These are phyloP conservation scores for Tyto alba DNA, from an alignment of 2,113 vertebrate genomes.

Conservation along the genomic window DNA sequence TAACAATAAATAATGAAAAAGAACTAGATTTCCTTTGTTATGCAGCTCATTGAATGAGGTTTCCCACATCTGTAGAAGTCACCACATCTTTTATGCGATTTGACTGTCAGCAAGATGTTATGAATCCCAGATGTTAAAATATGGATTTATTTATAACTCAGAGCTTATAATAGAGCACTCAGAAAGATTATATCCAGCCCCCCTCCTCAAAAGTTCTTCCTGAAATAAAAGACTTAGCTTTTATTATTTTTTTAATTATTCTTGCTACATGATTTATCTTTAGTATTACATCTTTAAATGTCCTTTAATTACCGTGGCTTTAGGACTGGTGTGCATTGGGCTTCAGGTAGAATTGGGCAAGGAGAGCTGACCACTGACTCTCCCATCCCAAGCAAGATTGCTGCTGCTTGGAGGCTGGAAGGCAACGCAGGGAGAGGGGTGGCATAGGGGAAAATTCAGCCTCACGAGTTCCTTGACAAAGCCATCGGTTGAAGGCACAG, in stretches of 20 bases:
- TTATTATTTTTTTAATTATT: constrained; percentile 38
- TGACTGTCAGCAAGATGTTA: constrained; percentile 66
- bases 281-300: constrained; percentile 22
- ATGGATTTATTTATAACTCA: constrained; percentile 58
- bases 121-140: constrained; percentile 69
- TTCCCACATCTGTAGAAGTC: constrained; percentile 59
- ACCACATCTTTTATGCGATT: constrained; percentile 66
- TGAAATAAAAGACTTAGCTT: constrained; percentile 21
- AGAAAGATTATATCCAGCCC: constrained; percentile 34
- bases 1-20: constrained; percentile 32
- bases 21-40: constrained; percentile 55
- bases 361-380: background rate
- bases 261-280: constrained; percentile 4
- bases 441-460: background rate
- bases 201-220: constrained; percentile 46
- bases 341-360: background rate
- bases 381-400: background rate
- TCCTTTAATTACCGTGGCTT: background rate
- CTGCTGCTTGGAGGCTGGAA: background rate
- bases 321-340: background rate
- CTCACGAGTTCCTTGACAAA: background rate
- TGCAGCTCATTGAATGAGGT: constrained; percentile 48
- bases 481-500: background rate
- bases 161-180: constrained; percentile 43
- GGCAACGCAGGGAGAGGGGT: accelerated